These are phyloP conservation scores for Mythimna impura DNA, from an alignment of 2,888 invertebrate genomes.

Conservation along the genomic window DNA sequence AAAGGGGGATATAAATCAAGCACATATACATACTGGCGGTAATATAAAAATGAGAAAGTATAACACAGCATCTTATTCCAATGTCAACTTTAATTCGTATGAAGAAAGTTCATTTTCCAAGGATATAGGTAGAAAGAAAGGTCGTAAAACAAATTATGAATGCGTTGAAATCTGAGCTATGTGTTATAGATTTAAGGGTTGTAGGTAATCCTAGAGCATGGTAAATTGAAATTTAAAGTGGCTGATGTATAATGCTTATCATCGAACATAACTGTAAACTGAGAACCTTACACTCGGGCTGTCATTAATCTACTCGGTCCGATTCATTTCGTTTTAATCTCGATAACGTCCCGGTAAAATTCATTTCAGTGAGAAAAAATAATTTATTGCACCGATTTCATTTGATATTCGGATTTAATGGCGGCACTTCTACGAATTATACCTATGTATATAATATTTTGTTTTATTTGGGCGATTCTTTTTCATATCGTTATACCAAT, in stretches of 20 bases:
- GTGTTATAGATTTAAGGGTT: constrained; percentile 27
- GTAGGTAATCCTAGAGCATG: constrained; percentile 35
- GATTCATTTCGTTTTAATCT: constrained; percentile 68
- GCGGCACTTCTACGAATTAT: constrained; percentile 6
- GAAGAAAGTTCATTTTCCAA: constrained; percentile 19
- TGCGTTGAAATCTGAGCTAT: constrained; percentile 33
- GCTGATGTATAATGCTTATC: constrained; percentile 47
- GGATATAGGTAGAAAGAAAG: constrained; percentile 2
- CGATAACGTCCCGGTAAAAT: constrained; percentile 61
- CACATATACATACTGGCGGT: constrained; percentile 23
- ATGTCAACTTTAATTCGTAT: constrained; percentile 2
- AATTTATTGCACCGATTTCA: constrained; percentile 58
- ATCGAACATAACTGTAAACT: constrained; percentile 36
- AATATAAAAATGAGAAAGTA: constrained; percentile 39
- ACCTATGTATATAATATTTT: constrained; percentile 12
- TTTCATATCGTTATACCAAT: not conserved
- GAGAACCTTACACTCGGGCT: constrained; percentile 52
- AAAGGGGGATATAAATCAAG: constrained; percentile 58
- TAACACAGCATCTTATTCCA: not conserved
- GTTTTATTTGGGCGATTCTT: not conserved
- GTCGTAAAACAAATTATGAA: constrained; percentile 16
- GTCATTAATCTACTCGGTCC: constrained; percentile 68
- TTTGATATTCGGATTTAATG: constrained; percentile 34
- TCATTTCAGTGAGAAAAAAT: constrained; percentile 55
- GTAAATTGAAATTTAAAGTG: constrained; percentile 40